Evolutionary conservation across 2,113 vertebrate species (phyloP).

Genomic region (Grus americana): DNA sequence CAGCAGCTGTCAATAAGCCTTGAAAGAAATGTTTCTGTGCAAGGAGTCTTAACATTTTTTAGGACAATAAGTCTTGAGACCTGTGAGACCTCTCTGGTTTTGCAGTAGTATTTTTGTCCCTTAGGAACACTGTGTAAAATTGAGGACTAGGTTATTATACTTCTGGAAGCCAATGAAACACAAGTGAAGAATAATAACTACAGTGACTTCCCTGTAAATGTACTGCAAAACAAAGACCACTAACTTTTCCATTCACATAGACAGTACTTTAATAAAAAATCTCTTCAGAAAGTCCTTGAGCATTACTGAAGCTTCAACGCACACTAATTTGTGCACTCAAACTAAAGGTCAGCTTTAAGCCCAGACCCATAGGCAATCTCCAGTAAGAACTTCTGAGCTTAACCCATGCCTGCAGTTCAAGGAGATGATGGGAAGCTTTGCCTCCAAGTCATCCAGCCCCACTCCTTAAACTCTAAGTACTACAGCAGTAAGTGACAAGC

Average conservation of each 20-base stretch:
- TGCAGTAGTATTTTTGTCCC: background rate
- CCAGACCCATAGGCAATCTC: background rate
- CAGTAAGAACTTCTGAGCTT: background rate
- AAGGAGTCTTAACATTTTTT: background rate
- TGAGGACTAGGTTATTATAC: background rate
- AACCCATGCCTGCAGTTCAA: background rate
- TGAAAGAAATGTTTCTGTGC: background rate
- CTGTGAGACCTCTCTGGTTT: background rate
- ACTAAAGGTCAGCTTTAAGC: background rate
- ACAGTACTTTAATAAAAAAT: background rate
- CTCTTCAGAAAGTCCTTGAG: background rate
- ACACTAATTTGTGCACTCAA: background rate
- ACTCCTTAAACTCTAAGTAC: background rate
- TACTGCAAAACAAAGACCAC: background rate
- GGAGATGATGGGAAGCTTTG: background rate
- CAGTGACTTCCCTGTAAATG: background rate
- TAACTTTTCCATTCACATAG: background rate
- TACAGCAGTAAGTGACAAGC: fast-evolving
- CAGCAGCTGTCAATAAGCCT: background rate
- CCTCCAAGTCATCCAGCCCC: background rate
- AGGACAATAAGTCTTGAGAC: background rate
- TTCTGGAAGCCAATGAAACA: background rate
- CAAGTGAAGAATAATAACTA: background rate
- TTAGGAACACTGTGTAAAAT: background rate
- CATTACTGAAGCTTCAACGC: background rate